phyloP scores from a whole-genome alignment of 2,113 vertebrate genomes.

The Polypterus senegalus region DNA sequence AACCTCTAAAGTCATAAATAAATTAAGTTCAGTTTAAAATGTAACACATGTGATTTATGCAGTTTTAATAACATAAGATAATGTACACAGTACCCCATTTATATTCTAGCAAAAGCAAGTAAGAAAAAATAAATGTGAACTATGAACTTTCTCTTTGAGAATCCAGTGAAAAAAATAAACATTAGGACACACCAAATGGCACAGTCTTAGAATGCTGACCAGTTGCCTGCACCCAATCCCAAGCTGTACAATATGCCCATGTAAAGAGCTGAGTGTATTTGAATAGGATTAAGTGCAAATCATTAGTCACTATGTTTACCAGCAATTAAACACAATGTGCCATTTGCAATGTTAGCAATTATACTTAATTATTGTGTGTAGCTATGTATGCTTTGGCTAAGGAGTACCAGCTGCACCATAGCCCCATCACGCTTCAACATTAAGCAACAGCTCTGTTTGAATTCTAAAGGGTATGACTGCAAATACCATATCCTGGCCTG shows the following conservation, averaged over 20 bases:
- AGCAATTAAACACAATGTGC: constrained; percentile 3
- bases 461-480: not conserved
- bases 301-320: constrained; percentile 4
- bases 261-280: constrained; percentile 1
- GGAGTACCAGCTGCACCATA: not conserved
- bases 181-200: constrained; percentile 8
- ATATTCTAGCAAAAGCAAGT: no score
- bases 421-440: not conserved
- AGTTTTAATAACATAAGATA: no score
- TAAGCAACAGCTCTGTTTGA: not conserved
- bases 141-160: no score
- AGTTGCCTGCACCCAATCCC: constrained; percentile 11
- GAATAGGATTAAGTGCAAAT: constrained; percentile 12
- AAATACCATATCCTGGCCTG: no score
- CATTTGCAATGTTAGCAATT: constrained; percentile 6
- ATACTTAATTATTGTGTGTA: constrained; percentile 1
- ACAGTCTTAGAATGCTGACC: constrained; percentile 19
- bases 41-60: no score
- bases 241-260: constrained; percentile 17
- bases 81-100: no score
- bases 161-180: no score
- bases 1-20: no score
- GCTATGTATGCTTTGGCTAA: not conserved
- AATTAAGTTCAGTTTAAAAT: no score
- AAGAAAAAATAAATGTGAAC: no score